phyloP scores from a whole-genome alignment of 2,888 invertebrate species.

The Chrysotoxum bicinctum region DNA sequence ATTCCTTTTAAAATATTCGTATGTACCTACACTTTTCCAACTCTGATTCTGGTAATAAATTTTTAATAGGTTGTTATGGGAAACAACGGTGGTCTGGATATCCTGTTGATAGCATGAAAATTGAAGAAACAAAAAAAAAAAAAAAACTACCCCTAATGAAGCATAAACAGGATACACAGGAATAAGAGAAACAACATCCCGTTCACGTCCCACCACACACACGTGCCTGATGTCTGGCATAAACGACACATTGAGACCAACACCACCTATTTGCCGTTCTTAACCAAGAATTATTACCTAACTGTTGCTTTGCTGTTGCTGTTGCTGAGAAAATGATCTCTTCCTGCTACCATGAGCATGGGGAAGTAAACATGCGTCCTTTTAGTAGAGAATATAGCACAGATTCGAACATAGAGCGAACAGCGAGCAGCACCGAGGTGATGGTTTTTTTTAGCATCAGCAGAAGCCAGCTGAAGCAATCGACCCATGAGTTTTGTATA shows the following conservation, averaged over 20 bases:
- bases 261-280: neutral
- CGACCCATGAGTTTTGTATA: conserved; percentile 36
- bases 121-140: neutral
- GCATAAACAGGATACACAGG: conserved; percentile 57
- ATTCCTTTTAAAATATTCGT: conserved; percentile 11
- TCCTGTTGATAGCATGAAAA: conserved; percentile 14
- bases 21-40: neutral
- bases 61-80: conserved; percentile 60
- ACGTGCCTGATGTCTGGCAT: conserved; percentile 21
- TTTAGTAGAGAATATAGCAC: neutral
- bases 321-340: conserved; percentile 27
- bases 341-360: neutral
- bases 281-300: conserved; percentile 61
- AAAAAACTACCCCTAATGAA: conserved; percentile 30
- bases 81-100: conserved; percentile 43
- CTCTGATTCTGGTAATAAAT: conserved; percentile 30
- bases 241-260: neutral
- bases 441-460: conserved; percentile 63
- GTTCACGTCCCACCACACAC: neutral
- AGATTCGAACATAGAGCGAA: conserved; percentile 36
- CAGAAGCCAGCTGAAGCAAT: conserved; percentile 48
- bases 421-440: neutral
- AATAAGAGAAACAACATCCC: conserved; percentile 36
- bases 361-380: conserved; percentile 54
- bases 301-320: conserved; percentile 56